Conservation (phyloP, 2,113 vertebrate species). For the Poecilia latipinna region DNA sequence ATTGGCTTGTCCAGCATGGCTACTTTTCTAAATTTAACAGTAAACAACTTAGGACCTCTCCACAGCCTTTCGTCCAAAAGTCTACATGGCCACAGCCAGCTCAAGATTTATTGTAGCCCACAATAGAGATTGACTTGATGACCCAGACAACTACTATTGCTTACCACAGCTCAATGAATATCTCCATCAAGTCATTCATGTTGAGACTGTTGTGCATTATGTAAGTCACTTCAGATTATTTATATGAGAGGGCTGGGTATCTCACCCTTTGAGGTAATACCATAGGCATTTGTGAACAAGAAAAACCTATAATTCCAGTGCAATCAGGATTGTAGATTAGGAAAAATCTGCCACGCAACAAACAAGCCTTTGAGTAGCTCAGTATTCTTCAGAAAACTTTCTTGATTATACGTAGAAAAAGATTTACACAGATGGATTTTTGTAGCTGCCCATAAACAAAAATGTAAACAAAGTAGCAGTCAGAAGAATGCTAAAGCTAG, state of each 20-base stretch:
- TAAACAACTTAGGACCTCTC: constrained; percentile 29
- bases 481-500: background rate
- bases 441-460: background rate
- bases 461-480: background rate
- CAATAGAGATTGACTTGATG: background rate
- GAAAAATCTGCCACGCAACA: background rate
- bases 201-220: background rate
- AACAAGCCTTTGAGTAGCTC: background rate
- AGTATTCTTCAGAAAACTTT: background rate
- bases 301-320: no score
- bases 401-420: background rate
- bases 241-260: background rate
- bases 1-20: constrained; percentile 34
- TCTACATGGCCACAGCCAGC: background rate
- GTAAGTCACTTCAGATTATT: background rate
- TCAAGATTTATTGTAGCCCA: background rate
- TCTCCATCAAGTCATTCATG: background rate
- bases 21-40: constrained; percentile 47
- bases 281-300: no score
- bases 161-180: background rate
- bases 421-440: background rate
- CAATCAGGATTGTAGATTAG: no score
- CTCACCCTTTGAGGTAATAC: background rate
- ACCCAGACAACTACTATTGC: background rate
- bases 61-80: constrained; percentile 23